These are phyloP conservation scores for Latheticus oryzae DNA, from an alignment of 2,888 invertebrate genomes.

Conservation along the genomic window DNA sequence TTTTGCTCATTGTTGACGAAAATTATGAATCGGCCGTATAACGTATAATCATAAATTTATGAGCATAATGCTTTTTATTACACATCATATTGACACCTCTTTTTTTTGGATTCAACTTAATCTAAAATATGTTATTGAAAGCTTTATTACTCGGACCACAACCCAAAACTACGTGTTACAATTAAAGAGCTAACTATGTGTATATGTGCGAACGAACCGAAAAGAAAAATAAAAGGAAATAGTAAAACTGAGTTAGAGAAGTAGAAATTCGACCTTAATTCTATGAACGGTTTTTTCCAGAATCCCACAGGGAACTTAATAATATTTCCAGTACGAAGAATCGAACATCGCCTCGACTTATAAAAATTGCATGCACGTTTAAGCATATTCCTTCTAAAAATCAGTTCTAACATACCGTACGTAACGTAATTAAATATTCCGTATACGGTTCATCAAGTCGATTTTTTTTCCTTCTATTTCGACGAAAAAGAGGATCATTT, in stretches of 20 bases:
- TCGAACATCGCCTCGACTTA: slow-evolving; percentile 19
- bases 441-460: slow-evolving; percentile 29
- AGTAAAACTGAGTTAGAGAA: slow-evolving; percentile 31
- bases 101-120: background rate
- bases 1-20: too few relatives aligned
- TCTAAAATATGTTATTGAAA: background rate
- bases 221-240: slow-evolving; percentile 27
- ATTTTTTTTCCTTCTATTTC: slow-evolving; percentile 29
- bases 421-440: slow-evolving; percentile 31
- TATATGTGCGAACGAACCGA: background rate
- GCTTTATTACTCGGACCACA: background rate
- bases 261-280: slow-evolving; percentile 38
- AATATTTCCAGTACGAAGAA: slow-evolving; percentile 38
- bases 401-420: slow-evolving; percentile 27
- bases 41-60: too few relatives aligned
- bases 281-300: slow-evolving; percentile 35
- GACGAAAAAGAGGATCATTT: slow-evolving; percentile 15
- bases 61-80: too few relatives aligned
- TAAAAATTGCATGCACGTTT: slow-evolving; percentile 38
- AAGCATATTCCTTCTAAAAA: slow-evolving; percentile 28
- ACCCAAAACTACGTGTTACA: too few relatives aligned
- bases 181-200: slow-evolving; percentile 13
- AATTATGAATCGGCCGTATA: too few relatives aligned
- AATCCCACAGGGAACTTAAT: slow-evolving; percentile 39
- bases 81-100: too few relatives aligned